Conservation (phyloP, 2,888 invertebrate genomes). For the Rotaria macrura region DNA sequence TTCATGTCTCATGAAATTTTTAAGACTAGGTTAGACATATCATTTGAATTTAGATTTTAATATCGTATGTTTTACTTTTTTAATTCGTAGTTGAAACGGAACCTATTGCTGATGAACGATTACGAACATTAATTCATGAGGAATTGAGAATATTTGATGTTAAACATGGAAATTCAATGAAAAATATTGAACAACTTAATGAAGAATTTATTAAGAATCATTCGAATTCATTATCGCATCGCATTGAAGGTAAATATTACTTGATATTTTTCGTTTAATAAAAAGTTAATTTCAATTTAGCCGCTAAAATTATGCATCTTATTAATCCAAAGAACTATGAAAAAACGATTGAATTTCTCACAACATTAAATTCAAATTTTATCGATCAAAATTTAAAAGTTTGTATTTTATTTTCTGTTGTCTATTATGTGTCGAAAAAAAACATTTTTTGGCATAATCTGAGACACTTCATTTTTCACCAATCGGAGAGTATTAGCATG, state of each 20-base stretch:
- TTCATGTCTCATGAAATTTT: conserved; percentile 26
- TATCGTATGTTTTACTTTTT: neutral
- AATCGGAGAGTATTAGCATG: too few species aligned
- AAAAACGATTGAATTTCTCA: neutral
- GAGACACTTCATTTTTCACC: too few species aligned
- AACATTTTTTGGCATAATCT: too few species aligned
- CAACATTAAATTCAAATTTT: neutral
- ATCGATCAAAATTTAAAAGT: neutral
- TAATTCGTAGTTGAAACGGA: neutral
- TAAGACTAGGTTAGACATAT: neutral
- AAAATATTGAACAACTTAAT: conserved; percentile 24
- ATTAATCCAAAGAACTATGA: neutral
- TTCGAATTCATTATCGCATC: conserved; percentile 11
- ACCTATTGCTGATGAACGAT: neutral
- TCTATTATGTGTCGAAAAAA: too few species aligned
- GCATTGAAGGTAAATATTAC: neutral
- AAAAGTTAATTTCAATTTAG: neutral
- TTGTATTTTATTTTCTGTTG: neutral
- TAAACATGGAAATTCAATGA: conserved; percentile 13
- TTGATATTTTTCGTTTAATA: too few species aligned
- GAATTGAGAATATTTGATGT: neutral
- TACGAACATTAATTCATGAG: conserved; percentile 21
- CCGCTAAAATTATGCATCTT: neutral
- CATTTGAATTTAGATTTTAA: neutral
- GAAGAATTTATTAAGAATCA: conserved; percentile 21